Evolutionary conservation across 2,113 vertebrate genomes (phyloP).

Genomic region (Ranitomeya imitator): DNA sequence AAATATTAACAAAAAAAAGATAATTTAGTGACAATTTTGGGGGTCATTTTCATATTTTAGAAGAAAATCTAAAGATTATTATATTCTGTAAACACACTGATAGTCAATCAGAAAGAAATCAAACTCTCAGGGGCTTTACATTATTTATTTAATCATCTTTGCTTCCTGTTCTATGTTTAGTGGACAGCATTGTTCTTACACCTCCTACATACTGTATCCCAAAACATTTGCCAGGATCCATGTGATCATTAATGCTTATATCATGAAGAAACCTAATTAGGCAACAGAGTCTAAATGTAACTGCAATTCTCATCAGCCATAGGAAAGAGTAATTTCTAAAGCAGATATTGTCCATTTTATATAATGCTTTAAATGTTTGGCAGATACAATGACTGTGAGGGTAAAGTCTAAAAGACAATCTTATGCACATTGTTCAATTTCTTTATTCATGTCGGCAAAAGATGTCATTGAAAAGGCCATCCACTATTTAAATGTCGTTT

Average conservation of each 20-base stretch:
- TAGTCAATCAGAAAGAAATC: not conserved
- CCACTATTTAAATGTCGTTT: not conserved
- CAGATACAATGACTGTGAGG: not conserved
- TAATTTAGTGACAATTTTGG: too few relatives aligned
- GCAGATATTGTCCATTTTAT: conserved; percentile 19
- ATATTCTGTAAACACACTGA: not conserved
- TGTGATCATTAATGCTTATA: conserved; percentile 22
- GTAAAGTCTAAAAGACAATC: not conserved
- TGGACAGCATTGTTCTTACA: conserved; percentile 16
- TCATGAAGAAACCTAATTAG: conserved; percentile 24
- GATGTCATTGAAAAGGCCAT: not conserved
- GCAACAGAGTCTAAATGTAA: not conserved
- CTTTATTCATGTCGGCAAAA: not conserved
- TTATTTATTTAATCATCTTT: not conserved
- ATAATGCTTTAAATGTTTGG: not conserved
- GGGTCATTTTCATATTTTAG: not conserved
- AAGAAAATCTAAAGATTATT: not conserved
- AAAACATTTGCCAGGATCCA: conserved; percentile 8
- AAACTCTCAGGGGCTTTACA: not conserved
- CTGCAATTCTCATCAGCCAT: conserved; percentile 25
- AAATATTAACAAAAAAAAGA: too few relatives aligned
- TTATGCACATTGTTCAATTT: not conserved
- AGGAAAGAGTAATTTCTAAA: conserved; percentile 2
- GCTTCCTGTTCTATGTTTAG: not conserved
- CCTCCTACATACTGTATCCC: conserved; percentile 33